Evolutionary conservation across 2,888 invertebrate genomes (phyloP).

Genomic region (Eumerus sabulonum): DNA sequence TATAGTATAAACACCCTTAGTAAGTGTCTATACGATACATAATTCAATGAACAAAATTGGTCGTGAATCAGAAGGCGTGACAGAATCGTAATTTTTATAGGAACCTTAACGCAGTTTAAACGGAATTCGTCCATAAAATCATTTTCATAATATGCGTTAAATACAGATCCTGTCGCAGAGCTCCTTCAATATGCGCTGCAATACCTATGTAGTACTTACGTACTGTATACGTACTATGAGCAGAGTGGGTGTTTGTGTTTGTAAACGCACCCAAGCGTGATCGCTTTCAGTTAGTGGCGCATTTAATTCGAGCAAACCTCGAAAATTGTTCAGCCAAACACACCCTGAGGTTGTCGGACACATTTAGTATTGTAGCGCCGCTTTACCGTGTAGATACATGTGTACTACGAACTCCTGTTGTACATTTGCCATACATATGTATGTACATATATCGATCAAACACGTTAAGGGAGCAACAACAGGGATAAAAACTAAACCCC

Average conservation of each 20-base stretch:
- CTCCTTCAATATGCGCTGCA: conserved; percentile 13
- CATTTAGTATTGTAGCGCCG: conserved; percentile 42
- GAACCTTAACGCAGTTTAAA: conserved; percentile 67
- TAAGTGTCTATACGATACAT: conserved; percentile 13
- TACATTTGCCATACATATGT: conserved; percentile 64
- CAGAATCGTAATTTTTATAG: conserved; percentile 66
- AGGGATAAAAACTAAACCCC: conserved; percentile 41
- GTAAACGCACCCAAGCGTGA: conserved; percentile 63
- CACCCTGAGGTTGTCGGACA: conserved; percentile 42
- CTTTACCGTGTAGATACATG: conserved; percentile 55
- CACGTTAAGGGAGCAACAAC: conserved; percentile 60
- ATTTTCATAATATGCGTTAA: conserved; percentile 50
- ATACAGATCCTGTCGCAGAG: conserved; percentile 47
- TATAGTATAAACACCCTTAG: too few species aligned
- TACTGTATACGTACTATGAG: neutral
- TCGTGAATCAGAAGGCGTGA: conserved; percentile 68
- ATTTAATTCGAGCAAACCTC: conserved; percentile 62
- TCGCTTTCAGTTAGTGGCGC: conserved; percentile 64
- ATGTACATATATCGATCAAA: conserved; percentile 69
- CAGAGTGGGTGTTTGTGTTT: conserved; percentile 60
- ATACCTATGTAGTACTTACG: neutral
- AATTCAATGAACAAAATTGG: conserved; percentile 62
- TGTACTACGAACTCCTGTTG: conserved; percentile 50
- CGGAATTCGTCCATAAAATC: conserved; percentile 67
- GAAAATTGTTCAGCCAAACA: conserved; percentile 47